Conservation (phyloP, 2,797 vertebrate genomes). For the Gila robusta region DNA sequence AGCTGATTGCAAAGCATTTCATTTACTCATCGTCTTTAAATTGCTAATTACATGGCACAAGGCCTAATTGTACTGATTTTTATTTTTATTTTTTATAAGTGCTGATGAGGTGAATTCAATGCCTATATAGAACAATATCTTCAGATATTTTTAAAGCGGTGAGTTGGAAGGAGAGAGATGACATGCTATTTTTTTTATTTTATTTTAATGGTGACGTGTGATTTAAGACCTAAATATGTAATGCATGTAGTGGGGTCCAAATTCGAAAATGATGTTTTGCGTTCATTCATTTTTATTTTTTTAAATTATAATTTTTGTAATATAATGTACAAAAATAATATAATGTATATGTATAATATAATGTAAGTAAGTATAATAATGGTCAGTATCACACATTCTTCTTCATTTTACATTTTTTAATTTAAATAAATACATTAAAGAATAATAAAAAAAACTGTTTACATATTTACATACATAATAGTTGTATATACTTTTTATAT, state of each 20-base stretch:
- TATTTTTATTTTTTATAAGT: background rate
- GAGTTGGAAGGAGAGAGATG: background rate
- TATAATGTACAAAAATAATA: background rate
- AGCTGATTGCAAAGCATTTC: conserved; percentile 44
- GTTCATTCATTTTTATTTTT: background rate
- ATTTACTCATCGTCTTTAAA: conserved; percentile 55
- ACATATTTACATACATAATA: background rate
- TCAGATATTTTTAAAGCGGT: background rate
- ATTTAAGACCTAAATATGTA: background rate
- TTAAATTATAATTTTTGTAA: background rate
- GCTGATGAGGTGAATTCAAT: conserved; percentile 38
- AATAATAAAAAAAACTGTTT: background rate
- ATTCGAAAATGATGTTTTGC: background rate
- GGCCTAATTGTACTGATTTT: conserved; percentile 18
- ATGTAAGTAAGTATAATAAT: background rate
- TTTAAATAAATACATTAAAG: background rate
- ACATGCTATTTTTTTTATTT: background rate
- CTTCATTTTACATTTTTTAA: background rate
- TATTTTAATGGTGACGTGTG: background rate
- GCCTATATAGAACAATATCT: background rate
- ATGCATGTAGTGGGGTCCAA: background rate
- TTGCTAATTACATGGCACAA: conserved; percentile 47
- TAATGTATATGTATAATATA: background rate
- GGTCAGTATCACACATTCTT: background rate
- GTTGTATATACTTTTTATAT: background rate